Base-by-base conservation (phyloP, 2,888 invertebrate genomes). In the Phengaris arion region DNA sequence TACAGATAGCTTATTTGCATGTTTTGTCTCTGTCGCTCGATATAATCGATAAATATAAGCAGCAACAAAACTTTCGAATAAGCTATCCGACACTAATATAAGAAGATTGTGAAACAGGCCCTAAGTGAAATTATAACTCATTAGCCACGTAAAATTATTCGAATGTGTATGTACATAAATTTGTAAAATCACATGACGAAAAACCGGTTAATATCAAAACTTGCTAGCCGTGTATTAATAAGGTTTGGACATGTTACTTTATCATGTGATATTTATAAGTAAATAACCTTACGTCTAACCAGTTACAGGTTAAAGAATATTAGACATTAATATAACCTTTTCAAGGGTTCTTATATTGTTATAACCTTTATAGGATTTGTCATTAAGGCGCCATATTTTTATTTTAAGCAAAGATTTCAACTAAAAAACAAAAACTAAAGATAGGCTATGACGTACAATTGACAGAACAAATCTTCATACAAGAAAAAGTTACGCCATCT, bases 151-250 rank as follows among this genome's bases (percentile, higher is more conserved):
- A 7, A 52, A 52, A 52, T 52, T 64, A 35, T 64, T 64, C 35
- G 6, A 45, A 64, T 35, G 2, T 35, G 12, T 12, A 45, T 52
- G 52, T 35, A 35, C 35, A 35, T 35, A 35, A 64, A 64, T 35
- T 35, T 64, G 12, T 64, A 64, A 64, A 64, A 64, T 64, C 10
- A 64, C 64, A 64, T 35, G 64, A 64, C 64, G 64, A 64, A 64
- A 45, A 45, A 64, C 64, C 64, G 45, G 64, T 64, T 64, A 12
- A 35, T 45, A 64, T 45, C 64, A 64, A 64, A 64, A 64, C 64
- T 64, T 45, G 64, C 35, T 64, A 45, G 64, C 64, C 64, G 64
- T 64, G 64, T 64, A 64, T 64, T 64, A 64, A 64, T 64, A 64
- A 64, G 45, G 35, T 64, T 64, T 64, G 35, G 64, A 64, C 64